These are phyloP conservation scores for Terebella lapidaria DNA, from an alignment of 2,888 invertebrate species.

Conservation along the genomic window DNA sequence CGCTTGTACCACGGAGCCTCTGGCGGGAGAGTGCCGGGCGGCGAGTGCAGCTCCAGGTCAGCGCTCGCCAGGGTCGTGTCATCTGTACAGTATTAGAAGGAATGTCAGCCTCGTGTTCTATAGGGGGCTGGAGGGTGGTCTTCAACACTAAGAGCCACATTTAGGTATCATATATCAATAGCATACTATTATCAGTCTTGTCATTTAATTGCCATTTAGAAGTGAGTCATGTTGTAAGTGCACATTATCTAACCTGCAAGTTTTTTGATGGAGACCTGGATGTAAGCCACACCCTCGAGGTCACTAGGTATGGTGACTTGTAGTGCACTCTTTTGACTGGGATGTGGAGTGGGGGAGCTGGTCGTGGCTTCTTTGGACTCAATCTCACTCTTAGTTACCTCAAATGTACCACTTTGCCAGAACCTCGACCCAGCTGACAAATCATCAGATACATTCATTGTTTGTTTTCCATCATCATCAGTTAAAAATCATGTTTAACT, in stretches of 20 bases:
- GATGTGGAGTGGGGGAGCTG: conserved; percentile 1
- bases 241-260: conserved; percentile 4
- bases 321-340: conserved; percentile 61
- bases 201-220: too few relatives aligned
- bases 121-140: too few relatives aligned
- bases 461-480: too few relatives aligned
- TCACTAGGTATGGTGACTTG: conserved; percentile 90
- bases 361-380: conserved; percentile 4
- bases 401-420: conserved; percentile 88
- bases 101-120: too few relatives aligned
- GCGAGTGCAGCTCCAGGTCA: conserved; percentile 40
- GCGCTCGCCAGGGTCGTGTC: conserved; percentile 42
- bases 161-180: not conserved
- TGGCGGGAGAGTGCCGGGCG: conserved; percentile 33
- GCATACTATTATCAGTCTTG: too few relatives aligned
- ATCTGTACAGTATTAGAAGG: conserved; percentile 26
- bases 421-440: conserved; percentile 80
- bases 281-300: conserved; percentile 90
- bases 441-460: too few relatives aligned
- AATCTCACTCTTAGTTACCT: conserved; percentile 84
- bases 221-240: too few relatives aligned
- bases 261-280: conserved; percentile 77
- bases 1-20: conserved; percentile 84
- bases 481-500: too few relatives aligned
- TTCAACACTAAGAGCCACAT: too few relatives aligned